phyloP scores from a whole-genome alignment of 2,797 vertebrate genomes.

The Tragelaphus eurycerus region DNA sequence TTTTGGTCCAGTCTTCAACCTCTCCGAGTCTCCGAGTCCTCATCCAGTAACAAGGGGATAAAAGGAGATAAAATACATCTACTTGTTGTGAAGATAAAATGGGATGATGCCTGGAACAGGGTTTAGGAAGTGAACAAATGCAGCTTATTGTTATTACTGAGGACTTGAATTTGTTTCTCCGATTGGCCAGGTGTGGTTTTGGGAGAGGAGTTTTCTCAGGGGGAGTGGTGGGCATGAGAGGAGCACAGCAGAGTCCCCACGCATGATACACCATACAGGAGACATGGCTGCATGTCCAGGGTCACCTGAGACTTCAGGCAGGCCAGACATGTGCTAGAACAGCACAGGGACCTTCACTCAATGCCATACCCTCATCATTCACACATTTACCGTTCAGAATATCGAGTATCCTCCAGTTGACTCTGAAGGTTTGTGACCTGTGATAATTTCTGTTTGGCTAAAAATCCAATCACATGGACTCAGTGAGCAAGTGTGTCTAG shows the following conservation, averaged over 20 bases:
- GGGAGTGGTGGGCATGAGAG: neutral
- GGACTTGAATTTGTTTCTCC: neutral
- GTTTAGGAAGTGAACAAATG: neutral
- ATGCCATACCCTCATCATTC: neutral
- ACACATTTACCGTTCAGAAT: neutral
- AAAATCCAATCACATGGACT: neutral
- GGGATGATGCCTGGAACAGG: neutral
- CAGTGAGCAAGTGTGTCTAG: neutral
- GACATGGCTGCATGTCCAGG: neutral
- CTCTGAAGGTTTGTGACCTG: neutral
- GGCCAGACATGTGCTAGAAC: rapidly evolving
- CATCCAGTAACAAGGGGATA: neutral
- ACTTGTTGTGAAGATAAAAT: neutral
- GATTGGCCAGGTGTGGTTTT: neutral
- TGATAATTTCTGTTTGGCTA: neutral
- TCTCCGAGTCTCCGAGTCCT: neutral
- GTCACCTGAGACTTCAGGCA: neutral
- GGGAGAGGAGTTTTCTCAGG: neutral
- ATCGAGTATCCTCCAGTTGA: neutral
- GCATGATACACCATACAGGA: neutral
- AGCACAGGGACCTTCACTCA: rapidly evolving
- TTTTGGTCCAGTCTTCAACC: neutral
- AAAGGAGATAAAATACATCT: neutral
- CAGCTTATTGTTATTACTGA: neutral
- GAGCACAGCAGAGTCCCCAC: neutral